Percentiles rank a stretch among this genome's conserved stretches.
These are phyloP conservation scores for Saccopteryx leptura DNA, from an alignment of 2,113 vertebrate species.

Conservation along the genomic window DNA sequence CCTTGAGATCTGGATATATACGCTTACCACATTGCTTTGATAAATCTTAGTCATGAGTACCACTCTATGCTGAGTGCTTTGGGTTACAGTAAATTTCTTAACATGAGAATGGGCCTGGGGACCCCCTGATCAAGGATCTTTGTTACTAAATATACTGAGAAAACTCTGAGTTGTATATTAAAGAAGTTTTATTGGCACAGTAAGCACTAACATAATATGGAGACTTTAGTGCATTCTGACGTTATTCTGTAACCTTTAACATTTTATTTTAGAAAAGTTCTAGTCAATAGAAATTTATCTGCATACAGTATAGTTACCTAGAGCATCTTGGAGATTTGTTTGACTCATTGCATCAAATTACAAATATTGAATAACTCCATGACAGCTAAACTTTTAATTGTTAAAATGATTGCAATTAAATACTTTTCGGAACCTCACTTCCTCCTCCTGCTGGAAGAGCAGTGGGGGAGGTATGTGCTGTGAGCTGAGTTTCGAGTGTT, in stretches of 20 bases:
- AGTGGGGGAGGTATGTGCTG: background rate
- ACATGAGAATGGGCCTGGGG: background rate
- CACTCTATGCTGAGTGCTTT: background rate
- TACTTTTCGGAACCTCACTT: background rate
- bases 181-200: background rate
- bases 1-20: background rate
- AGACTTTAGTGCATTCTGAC: background rate
- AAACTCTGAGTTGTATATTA: constrained; percentile 16
- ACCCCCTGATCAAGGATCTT: background rate
- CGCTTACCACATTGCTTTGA: background rate
- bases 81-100: background rate
- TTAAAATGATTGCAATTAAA: background rate
- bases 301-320: background rate
- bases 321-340: background rate
- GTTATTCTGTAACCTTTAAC: background rate
- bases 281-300: background rate
- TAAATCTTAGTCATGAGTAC: background rate
- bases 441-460: background rate
- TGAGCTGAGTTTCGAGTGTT: too few species aligned
- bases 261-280: constrained; percentile 32
- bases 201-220: background rate
- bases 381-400: background rate
- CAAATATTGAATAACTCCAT: background rate
- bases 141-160: constrained; percentile 33
- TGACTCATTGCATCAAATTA: constrained; percentile 23